Evolutionary conservation across 2,113 vertebrate species (phyloP).

Genomic region (Chaenogobius annularis): DNA sequence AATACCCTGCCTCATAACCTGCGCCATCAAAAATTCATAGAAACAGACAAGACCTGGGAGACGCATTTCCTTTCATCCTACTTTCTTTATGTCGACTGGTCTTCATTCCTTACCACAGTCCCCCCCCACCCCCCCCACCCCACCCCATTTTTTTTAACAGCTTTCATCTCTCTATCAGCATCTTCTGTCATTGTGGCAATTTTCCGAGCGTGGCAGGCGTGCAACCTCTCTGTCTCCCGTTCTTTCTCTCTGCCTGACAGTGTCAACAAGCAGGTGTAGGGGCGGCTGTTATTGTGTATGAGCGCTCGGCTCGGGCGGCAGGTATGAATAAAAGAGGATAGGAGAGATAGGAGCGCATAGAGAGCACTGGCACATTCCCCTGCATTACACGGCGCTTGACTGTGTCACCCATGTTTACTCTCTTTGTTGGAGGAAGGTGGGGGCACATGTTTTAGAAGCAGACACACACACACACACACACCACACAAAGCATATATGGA

Average conservation of each 20-base stretch:
- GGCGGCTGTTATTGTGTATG: conserved; percentile 72
- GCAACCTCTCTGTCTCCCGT: conserved; percentile 44
- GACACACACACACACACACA: conserved; percentile 16
- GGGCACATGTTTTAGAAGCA: conserved; percentile 36
- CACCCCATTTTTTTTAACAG: conserved; percentile 8
- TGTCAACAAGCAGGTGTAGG: conserved; percentile 70
- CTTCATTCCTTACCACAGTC: conserved; percentile 42
- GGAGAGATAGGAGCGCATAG: conserved; percentile 42
- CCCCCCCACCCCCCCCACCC: conserved; percentile 22
- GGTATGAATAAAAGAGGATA: conserved; percentile 73
- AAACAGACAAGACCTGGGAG: conserved; percentile 45
- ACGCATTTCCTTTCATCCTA: conserved; percentile 57
- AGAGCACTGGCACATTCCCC: conserved; percentile 53
- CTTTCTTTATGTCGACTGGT: conserved; percentile 41
- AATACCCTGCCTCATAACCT: conserved; percentile 57
- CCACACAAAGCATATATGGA: not conserved
- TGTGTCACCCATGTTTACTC: conserved; percentile 70
- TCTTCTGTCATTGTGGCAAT: conserved; percentile 73
- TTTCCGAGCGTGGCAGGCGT: conserved; percentile 56
- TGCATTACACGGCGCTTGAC: conserved; percentile 66
- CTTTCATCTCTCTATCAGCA: conserved; percentile 65
- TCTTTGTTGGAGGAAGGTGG: conserved; percentile 64
- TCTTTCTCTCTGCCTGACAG: conserved; percentile 65
- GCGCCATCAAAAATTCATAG: conserved; percentile 72
- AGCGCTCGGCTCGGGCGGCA: conserved; percentile 60